Evolutionary conservation across 2,113 vertebrate species (phyloP), one percentile per base, ranked within the genome.

Genomic region (Lycaon pictus): DNA sequence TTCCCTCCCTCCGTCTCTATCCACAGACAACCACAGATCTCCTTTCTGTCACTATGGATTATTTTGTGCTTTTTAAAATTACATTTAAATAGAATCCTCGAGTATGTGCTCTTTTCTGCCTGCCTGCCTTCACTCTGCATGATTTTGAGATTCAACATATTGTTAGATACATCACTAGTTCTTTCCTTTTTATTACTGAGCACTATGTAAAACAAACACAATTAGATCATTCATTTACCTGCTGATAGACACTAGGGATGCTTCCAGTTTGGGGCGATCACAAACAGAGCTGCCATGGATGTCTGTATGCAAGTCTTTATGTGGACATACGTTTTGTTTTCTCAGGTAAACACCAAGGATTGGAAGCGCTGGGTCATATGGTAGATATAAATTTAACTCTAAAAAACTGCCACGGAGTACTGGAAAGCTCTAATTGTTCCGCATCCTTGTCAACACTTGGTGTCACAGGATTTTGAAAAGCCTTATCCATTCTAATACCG

Each of bases 21-120:
- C 32, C 11, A 43, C 1, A 72, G 13, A 11, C 23, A 82, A 65
- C 29, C 35, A 51, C 11, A 56, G 11, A 27, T 77, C 62, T 83
- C 32, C n/a, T 93, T 81, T 80, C 27, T 72, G 15, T 76, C 58
- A n/a, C 23, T 88, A 7, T 2, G 4, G 11, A 88, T 51, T 27
- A 92, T 67, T 91, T 63, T 83, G 13, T n/a, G 72, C 5, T 71
- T 82, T 88, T 80, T 35, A 93, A 22, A n/a, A 55, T 80, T 95
- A 20, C 7, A 60, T 55, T 86, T n/a, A 69, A 25, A 32, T 94
- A 19, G 13, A 71, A 62, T n/a, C 5, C 83, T 63, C 23, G 3
- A 35, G 23, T 23, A 15, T n/a, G 17, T 56, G 5, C 43, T 92
- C 67, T 83, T 77, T 96, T 93, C 19, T 77, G 6, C 35, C 22